Evolutionary conservation across 2,797 vertebrate species (phyloP).

Genomic region (Smutsia gigantea): DNA sequence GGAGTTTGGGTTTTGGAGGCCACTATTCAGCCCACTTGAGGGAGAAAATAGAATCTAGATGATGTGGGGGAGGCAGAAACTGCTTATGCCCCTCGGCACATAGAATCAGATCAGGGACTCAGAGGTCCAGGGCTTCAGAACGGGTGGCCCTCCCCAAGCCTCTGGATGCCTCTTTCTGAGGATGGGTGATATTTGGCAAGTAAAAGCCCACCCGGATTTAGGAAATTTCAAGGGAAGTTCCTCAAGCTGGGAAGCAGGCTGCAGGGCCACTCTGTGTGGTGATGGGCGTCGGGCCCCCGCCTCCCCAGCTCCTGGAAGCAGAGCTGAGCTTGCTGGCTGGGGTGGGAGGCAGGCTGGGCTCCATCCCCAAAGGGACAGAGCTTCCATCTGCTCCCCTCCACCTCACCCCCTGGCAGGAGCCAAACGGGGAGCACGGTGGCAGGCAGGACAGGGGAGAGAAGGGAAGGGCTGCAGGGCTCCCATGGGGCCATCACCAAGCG

Average conservation of each 20-base stretch:
- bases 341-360: neutral
- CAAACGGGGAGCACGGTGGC: too few species aligned
- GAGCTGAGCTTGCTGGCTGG: fast-evolving
- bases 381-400: neutral
- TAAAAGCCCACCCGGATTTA: neutral
- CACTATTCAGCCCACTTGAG: neutral
- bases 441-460: neutral
- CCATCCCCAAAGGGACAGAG: fast-evolving
- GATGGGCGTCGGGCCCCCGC: fast-evolving
- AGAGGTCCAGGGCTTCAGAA: neutral
- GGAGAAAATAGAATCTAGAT: neutral
- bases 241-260: neutral
- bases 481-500: neutral
- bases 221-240: neutral
- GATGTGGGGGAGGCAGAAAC: fast-evolving
- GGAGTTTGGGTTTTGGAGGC: neutral
- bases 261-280: neutral
- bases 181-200: fast-evolving
- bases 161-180: too few species aligned
- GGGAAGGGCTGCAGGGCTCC: neutral
- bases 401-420: neutral
- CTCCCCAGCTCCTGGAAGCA: neutral
- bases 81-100: neutral
- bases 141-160: neutral
- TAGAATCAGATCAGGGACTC: neutral